Conservation (phyloP, 1,140 invertebrate species). For the Trypoxylus dichotomus region DNA sequence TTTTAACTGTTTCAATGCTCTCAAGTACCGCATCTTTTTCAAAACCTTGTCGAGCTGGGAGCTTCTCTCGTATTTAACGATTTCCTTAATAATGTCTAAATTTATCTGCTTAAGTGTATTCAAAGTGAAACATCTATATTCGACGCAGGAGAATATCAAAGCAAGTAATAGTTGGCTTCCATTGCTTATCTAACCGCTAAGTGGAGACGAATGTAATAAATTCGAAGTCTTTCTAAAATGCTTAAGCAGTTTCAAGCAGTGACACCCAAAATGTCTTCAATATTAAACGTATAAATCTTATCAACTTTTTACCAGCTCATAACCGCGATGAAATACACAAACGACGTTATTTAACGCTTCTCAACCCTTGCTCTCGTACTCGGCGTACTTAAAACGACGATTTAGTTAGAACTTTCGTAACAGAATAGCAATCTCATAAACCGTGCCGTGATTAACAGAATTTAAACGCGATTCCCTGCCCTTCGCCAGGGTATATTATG, state of each 20-base stretch:
- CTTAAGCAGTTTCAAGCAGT: neutral
- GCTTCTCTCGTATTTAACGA: too few species aligned
- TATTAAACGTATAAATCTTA: neutral
- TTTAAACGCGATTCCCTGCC: neutral
- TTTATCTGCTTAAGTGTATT: too few species aligned
- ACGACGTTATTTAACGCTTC: neutral
- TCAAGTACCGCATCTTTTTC: too few species aligned
- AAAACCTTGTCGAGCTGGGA: too few species aligned
- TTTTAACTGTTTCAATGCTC: too few species aligned
- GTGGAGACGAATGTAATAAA: neutral
- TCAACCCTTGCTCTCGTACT: neutral
- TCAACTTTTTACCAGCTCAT: neutral
- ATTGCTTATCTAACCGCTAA: neutral
- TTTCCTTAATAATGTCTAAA: too few species aligned
- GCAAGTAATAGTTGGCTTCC: too few species aligned
- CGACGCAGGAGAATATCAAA: too few species aligned
- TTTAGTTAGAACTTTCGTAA: neutral
- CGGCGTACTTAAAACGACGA: neutral
- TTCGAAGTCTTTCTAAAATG: neutral
- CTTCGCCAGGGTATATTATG: neutral
- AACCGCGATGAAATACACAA: neutral
- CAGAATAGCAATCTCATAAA: neutral
- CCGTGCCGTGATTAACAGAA: neutral
- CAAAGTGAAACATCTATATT: too few species aligned
- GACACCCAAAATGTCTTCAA: neutral